Conservation (phyloP, 2,113 vertebrate genomes). For the Neofelis nebulosa region DNA sequence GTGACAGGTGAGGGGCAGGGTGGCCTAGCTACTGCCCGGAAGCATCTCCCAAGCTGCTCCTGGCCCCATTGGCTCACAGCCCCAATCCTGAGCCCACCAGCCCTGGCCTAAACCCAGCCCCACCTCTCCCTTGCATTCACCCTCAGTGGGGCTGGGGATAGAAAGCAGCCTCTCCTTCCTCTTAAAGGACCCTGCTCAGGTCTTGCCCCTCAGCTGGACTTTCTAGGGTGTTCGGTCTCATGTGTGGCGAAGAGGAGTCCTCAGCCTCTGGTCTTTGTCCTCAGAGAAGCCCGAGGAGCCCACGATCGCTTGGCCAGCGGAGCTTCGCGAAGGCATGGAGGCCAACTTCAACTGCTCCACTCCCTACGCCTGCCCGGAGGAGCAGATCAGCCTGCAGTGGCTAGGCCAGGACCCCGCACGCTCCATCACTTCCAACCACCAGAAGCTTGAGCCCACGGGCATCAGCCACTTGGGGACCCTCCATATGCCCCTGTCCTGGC, state of each 20-base stretch:
- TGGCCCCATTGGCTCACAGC: neutral
- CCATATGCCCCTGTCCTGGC: conserved; percentile 79
- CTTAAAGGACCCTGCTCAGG: neutral
- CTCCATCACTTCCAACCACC: neutral
- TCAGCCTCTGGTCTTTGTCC: neutral
- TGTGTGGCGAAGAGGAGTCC: neutral
- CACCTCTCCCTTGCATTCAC: neutral
- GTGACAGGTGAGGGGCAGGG: conserved; percentile 72
- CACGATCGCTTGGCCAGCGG: accelerated
- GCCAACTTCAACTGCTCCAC: conserved; percentile 80
- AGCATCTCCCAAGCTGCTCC: neutral
- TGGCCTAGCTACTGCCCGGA: too few species aligned
- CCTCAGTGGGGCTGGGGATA: too few species aligned
- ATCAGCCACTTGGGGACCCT: conserved; percentile 52
- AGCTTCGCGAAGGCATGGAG: conserved; percentile 53
- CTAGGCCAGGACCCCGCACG: conserved; percentile 62
- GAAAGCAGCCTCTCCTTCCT: neutral
- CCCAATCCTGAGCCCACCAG: neutral
- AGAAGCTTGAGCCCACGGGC: conserved; percentile 55
- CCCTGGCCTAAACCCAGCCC: too few species aligned
- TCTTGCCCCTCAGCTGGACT: neutral
- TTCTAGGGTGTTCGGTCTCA: neutral
- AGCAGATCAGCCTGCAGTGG: conserved; percentile 66
- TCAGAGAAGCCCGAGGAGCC: conserved; percentile 70
- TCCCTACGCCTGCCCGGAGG: conserved; percentile 76